Evolutionary conservation across 2,888 invertebrate genomes (phyloP), one percentile per base, ranked within the genome.

Genomic region (Lysandra bellargus): DNA sequence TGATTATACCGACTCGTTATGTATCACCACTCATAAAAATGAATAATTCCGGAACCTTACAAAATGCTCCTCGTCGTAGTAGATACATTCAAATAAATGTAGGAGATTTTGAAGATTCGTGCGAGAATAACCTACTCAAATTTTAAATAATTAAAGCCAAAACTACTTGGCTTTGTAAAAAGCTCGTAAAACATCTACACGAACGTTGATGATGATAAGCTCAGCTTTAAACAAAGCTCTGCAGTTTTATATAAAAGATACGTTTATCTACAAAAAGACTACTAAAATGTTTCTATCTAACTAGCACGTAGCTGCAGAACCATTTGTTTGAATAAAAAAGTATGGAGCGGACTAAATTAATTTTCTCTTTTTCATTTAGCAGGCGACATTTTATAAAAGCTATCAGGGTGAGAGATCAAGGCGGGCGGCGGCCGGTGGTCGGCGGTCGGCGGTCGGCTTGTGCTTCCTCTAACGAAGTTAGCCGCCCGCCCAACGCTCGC

Each of bases 391-490:
- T 79, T 79, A 74, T 79, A 79, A 79, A 79, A 79, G 80, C 81
- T 80, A 80, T 80, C 82, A 73, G 73, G 80, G 80, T 80, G 80
- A 83, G 79, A 80, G 81, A 81, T 79, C 80, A 74, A 80, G 81
- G 81, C 78, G 74, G 61, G 78, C 53, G 78, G 81, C 81, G 81
- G 83, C 81, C 83, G 83, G 81, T 82, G 84, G 84, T 83, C 80
- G 80, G 82, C 82, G 81, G 83, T 81, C 83, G 83, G 81, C 82
- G 84, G 84, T 83, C 80, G 80, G 82, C 82, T 81, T 83, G 83
- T 81, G 83, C 86, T 83, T 74, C 74, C 85, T 84, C 85, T 89
- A 89, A 91, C 88, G 84, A 88, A 88, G 88, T 90, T 89, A 86
- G 83, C 84, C 86, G 85, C 88, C 33, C 69, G 69, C 69, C 33